Conservation (phyloP, 2,888 invertebrate species). For the Hemithea aestivaria region DNA sequence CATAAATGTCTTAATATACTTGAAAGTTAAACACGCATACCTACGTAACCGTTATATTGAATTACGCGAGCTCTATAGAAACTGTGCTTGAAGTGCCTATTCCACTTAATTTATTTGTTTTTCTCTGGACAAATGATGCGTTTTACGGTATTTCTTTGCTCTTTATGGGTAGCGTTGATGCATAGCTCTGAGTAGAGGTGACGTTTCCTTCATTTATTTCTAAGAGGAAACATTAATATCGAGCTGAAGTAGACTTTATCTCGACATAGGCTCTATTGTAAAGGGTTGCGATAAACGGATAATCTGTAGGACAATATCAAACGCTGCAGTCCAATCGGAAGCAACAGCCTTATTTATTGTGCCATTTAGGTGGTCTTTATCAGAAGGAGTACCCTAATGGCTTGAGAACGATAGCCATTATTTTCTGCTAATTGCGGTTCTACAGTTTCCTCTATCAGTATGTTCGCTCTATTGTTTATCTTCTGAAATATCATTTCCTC, state of each 20-base stretch:
- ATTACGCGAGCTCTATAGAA: slow-evolving; percentile 50
- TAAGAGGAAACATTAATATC: slow-evolving; percentile 13
- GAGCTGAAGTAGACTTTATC: background rate
- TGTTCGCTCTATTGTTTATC: no score
- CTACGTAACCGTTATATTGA: slow-evolving; percentile 47
- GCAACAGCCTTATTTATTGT: slow-evolving; percentile 15
- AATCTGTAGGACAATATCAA: slow-evolving; percentile 14
- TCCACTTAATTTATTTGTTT: slow-evolving; percentile 65
- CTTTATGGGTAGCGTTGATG: slow-evolving; percentile 42
- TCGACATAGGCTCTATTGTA: slow-evolving; percentile 2
- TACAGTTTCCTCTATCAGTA: background rate
- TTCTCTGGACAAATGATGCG: slow-evolving; percentile 50
- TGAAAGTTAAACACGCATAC: slow-evolving; percentile 25
- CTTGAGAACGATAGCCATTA: slow-evolving; percentile 7
- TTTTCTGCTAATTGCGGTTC: background rate
- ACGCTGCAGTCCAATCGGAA: slow-evolving; percentile 14
- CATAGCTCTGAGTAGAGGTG: slow-evolving; percentile 26
- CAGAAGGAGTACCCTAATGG: slow-evolving; percentile 12
- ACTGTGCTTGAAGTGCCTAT: slow-evolving; percentile 50
- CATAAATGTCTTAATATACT: no score
- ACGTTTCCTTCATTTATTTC: slow-evolving; percentile 10
- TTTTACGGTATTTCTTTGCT: slow-evolving; percentile 46
- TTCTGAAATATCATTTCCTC: no score
- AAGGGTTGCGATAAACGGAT: slow-evolving; percentile 10
- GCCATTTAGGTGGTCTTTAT: slow-evolving; percentile 14